phyloP scores from a whole-genome alignment of 1,140 invertebrate species.

The Drosophila oshimai region DNA sequence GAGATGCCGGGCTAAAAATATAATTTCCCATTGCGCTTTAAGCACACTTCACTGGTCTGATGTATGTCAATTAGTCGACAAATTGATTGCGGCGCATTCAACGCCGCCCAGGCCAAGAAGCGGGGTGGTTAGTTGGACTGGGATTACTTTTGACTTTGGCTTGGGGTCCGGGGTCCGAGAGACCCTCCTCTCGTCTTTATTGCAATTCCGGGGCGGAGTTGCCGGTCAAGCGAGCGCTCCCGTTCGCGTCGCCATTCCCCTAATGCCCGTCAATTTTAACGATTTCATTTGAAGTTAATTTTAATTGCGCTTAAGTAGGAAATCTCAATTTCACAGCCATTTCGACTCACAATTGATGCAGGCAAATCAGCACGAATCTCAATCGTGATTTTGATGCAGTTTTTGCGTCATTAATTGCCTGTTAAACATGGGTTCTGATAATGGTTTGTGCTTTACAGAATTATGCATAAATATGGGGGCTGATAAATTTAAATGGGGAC shows the following conservation, averaged over 20 bases:
- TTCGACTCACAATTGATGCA: constrained; percentile 50
- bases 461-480: neutral
- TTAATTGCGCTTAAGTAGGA: constrained; percentile 75
- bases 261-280: constrained; percentile 39
- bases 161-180: neutral
- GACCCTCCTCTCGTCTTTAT: neutral
- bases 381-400: constrained; percentile 40
- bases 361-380: constrained; percentile 53
- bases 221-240: constrained; percentile 26
- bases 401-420: constrained; percentile 51
- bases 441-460: neutral
- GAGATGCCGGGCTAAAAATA: constrained; percentile 55
- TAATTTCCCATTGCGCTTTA: constrained; percentile 61
- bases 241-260: constrained; percentile 18
- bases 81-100: constrained; percentile 63
- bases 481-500: too few relatives aligned
- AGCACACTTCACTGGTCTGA: constrained; percentile 54
- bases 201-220: constrained; percentile 19
- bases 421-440: neutral
- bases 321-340: constrained; percentile 75
- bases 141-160: too few relatives aligned
- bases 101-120: constrained; percentile 36
- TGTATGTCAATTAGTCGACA: constrained; percentile 77
- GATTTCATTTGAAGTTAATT: constrained; percentile 69
- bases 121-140: constrained; percentile 11